Base-by-base conservation (phyloP, 1,140 invertebrate species). In the Drosophila arawakana region DNA sequence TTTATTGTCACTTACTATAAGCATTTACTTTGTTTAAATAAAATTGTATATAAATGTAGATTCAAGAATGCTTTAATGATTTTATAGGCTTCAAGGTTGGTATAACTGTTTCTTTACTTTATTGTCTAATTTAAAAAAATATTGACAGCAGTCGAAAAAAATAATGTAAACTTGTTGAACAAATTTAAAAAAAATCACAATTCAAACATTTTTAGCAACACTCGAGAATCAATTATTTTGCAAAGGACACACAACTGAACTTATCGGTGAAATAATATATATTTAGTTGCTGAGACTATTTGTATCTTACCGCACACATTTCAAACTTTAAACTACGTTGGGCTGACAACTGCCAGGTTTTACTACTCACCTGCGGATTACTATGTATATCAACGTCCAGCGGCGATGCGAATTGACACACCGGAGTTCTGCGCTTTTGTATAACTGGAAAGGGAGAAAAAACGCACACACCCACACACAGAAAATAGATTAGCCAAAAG, bases 391-490 rank as follows among this genome's bases (percentile, higher is more conserved):
- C 97, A 77, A 98, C 97, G 93, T 98, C 98, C 86, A 98, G 93
- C 50, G 97, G 97, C 50, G 97, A 98, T 62, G 98, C 97, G 94
- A 99, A 99, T 93, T 98, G 98, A 93, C 98, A 98, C 69, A 99
- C 97, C 80, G 97, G 93, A 46, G 97, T 97, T 92, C 96, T 97
- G 92, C 96, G 95, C 93, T 97, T 97, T 93, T 97, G 95, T 91
- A 99, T 97, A 95, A 98, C 98, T 99, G 94, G 78, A 91, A 91
- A 77, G 68, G 76, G 73, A 80, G 71, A 76, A 84, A 46, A 57
- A 15, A 78, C 34, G 60, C 44, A 78, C 55, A 50, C 8, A 47
- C 6, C 3, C 25, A 30, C 25, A 30, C 25, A 30, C 25, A 30
- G 6, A 2, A 30, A 30, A 39, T 35, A 41, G 66, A 67, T 85